Evolutionary conservation across 1,140 invertebrate genomes (phyloP), one percentile per base, ranked within the genome.

Genomic region (Calliphora vicina): DNA sequence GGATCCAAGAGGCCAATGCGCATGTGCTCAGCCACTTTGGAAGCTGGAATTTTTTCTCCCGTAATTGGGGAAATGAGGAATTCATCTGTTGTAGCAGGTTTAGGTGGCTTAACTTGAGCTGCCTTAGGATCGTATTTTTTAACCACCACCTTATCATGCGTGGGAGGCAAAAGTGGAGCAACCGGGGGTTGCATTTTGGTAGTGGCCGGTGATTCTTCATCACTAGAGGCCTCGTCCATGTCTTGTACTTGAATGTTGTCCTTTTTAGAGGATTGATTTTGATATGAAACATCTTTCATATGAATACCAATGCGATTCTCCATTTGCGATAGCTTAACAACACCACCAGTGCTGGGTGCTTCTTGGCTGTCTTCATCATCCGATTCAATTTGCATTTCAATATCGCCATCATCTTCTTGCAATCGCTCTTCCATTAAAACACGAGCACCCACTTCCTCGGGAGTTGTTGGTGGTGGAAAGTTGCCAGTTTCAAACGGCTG

Each of bases 41-140:
- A 96, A 0, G 98, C 98, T 0, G 98, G 97, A 87, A 99, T 99
- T 87, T 96, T 95, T 90, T 99, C 99, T 50, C 98, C 98, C 25
- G 98, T 99, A 86, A 99, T 97, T 0, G 99, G 99, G 2, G 99
- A 99, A 83, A 99, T 97, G 20, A 99, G 93, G 92, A 95, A 99
- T 86, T 98, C 97, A 88, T 99, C 98, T 9, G 93, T 92, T 10
- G 93, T 87, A 3, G 92, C 88, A 13, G 93, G 91, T 86, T 95
- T 94, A 5, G 92, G 91, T 27, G 93, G 92, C 85, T 91, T 92
- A 13, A 90, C 89, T 84, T 91, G 91, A 5, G 86, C 84, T 89
- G 94, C 95, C 92, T 99, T 99, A 0, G 99, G 99, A 94, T 99
- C 97, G 89, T 99, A 99, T 90, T 98, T 98, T 87, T 98, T 97